These are phyloP conservation scores for Xenentodon cancila DNA, from an alignment of 2,797 vertebrate species.

Conservation along the genomic window DNA sequence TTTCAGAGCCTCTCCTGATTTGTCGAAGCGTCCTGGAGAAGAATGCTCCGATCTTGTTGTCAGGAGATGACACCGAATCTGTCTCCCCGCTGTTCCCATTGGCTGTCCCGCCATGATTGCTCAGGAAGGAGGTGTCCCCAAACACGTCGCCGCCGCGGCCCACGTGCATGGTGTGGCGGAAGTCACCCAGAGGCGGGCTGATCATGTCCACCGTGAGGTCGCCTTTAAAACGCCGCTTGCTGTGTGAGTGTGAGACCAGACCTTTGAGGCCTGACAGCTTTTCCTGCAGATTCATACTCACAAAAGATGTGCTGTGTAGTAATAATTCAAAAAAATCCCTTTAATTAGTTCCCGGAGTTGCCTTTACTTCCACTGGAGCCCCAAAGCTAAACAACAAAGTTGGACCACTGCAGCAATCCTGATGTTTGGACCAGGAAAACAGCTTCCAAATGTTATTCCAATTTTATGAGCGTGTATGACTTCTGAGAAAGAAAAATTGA, in stretches of 20 bases:
- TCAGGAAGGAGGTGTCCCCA: slow-evolving; percentile 97
- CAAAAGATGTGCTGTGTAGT: slow-evolving; percentile 1
- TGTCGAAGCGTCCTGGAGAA: slow-evolving; percentile 90
- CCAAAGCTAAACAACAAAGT: slow-evolving; percentile 15
- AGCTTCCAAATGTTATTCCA: slow-evolving; percentile 35
- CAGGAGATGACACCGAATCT: slow-evolving; percentile 65
- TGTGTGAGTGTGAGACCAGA: slow-evolving; percentile 89
- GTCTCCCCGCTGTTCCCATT: slow-evolving; percentile 69
- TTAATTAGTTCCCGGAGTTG: slow-evolving; percentile 2
- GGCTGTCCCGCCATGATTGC: slow-evolving; percentile 88
- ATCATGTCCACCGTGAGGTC: slow-evolving; percentile 95
- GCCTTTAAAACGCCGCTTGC: slow-evolving; percentile 86
- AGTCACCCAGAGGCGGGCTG: slow-evolving; percentile 94
- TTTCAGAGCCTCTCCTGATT: slow-evolving; percentile 83
- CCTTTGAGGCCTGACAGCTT: slow-evolving; percentile 92
- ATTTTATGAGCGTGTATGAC: slow-evolving; percentile 43
- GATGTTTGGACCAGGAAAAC: slow-evolving; percentile 22
- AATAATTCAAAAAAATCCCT: slow-evolving; percentile 7
- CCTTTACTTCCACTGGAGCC: slow-evolving; percentile 30
- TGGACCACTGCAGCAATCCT: slow-evolving; percentile 17
- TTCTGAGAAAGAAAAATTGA: slow-evolving; percentile 33
- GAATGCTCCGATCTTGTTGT: slow-evolving; percentile 84
- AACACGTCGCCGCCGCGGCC: slow-evolving; percentile 95
- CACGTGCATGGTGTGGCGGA: slow-evolving; percentile 98
- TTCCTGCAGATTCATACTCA: slow-evolving; percentile 90